These are phyloP conservation scores for Oasisia sp. DNA, from an alignment of 2,888 invertebrate genomes.

Conservation along the genomic window DNA sequence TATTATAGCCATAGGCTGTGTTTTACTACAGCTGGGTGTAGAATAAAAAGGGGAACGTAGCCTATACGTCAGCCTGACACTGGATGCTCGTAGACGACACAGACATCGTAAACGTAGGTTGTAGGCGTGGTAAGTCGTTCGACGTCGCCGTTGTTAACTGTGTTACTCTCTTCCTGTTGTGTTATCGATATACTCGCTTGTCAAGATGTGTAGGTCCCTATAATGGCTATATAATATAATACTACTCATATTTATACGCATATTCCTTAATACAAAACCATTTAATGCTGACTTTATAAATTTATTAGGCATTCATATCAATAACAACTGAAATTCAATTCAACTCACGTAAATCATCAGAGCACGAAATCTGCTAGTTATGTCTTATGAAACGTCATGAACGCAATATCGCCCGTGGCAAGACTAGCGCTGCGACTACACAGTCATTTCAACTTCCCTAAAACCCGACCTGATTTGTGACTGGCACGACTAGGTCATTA, in stretches of 20 bases:
- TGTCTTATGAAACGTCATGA: background rate
- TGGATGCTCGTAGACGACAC: background rate
- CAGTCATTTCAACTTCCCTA: background rate
- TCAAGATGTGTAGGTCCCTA: background rate
- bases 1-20: too few relatives aligned
- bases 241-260: background rate
- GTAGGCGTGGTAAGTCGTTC: background rate
- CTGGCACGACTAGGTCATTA: background rate
- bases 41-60: too few relatives aligned
- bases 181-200: background rate
- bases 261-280: background rate
- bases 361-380: background rate
- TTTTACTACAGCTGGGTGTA: too few relatives aligned
- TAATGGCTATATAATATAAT: too few relatives aligned
- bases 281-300: background rate
- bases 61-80: background rate
- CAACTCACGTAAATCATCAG: background rate
- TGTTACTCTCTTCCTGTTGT: too few relatives aligned
- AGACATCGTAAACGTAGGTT: too few relatives aligned
- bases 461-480: background rate
- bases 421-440: background rate
- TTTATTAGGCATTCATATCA: background rate
- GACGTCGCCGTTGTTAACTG: too few relatives aligned
- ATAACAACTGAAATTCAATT: background rate
- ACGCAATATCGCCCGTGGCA: slow-evolving; percentile 9